Evolutionary conservation across 2,797 vertebrate species (phyloP).

Genomic region (Oreochromis grahami): DNA sequence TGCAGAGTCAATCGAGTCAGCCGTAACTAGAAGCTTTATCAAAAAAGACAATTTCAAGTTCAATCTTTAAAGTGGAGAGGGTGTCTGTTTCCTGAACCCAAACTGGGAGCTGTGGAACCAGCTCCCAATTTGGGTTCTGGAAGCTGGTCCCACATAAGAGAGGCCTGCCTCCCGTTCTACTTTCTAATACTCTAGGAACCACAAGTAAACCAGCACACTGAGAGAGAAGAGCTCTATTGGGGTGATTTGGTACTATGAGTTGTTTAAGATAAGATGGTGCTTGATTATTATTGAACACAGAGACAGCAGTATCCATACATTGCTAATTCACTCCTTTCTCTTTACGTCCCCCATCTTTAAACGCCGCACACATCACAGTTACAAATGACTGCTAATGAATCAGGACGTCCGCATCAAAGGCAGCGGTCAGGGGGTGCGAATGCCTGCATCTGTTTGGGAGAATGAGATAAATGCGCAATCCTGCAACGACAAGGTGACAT

Average conservation of each 20-base stretch:
- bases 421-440: not conserved
- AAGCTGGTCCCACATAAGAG: not conserved
- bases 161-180: not conserved
- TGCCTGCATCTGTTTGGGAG: conserved; percentile 4
- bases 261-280: not conserved
- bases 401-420: conserved; percentile 1
- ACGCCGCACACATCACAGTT: not conserved
- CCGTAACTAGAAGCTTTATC: not conserved
- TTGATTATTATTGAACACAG: not conserved
- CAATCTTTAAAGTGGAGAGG: not conserved
- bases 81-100: not conserved
- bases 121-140: rapidly evolving
- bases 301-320: not conserved
- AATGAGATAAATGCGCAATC: conserved; percentile 30
- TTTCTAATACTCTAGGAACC: not conserved
- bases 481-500: conserved; percentile 49
- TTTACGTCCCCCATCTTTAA: not conserved
- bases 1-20: not conserved
- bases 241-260: not conserved
- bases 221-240: not conserved
- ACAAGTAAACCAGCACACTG: not conserved
- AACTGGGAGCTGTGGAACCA: not conserved
- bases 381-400: not conserved
- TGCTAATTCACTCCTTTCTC: not conserved
- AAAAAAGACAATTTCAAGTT: not conserved